These are phyloP conservation scores for Eilema depressum DNA, from an alignment of 2,888 invertebrate genomes.

Conservation along the genomic window DNA sequence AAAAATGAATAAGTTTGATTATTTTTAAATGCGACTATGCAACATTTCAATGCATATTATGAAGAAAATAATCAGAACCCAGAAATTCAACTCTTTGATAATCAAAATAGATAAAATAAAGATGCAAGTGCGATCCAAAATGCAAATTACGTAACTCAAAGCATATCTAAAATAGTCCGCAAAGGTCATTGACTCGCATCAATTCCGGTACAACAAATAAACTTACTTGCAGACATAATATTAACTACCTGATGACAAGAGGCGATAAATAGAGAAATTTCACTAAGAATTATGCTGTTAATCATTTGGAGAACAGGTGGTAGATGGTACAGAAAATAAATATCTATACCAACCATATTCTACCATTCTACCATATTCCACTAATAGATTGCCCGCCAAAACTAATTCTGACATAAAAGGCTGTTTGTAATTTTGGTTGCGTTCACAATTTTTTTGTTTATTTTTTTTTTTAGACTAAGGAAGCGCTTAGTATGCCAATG, in stretches of 20 bases:
- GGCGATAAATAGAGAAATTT: constrained; percentile 48
- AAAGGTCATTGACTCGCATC: constrained; percentile 47
- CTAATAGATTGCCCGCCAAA: constrained; percentile 33
- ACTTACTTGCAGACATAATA: constrained; percentile 45
- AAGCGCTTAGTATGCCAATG: constrained; percentile 10
- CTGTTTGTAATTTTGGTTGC: constrained; percentile 1
- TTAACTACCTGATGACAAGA: constrained; percentile 50
- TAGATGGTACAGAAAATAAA: constrained; percentile 43
- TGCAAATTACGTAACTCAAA: constrained; percentile 44
- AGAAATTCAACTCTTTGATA: background rate
- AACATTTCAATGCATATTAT: background rate
- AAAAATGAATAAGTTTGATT: background rate
- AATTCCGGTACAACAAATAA: constrained; percentile 48
- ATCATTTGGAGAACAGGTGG: constrained; percentile 50
- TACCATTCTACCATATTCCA: constrained; percentile 28
- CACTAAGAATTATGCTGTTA: constrained; percentile 43
- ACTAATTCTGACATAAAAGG: constrained; percentile 18
- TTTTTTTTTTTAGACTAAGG: constrained; percentile 10
- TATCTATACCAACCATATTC: constrained; percentile 25
- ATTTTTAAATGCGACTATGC: background rate
- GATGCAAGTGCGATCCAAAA: constrained; percentile 4
- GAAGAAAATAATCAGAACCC: background rate
- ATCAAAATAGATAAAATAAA: background rate
- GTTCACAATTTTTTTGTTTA: background rate
- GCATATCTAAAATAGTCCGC: constrained; percentile 40